Percentiles rank a stretch among this genome's conserved stretches.
Evolutionary conservation across 92 coral and sea anemone genomes (phyloP).

Genomic region (Zoanthus solanderi): DNA sequence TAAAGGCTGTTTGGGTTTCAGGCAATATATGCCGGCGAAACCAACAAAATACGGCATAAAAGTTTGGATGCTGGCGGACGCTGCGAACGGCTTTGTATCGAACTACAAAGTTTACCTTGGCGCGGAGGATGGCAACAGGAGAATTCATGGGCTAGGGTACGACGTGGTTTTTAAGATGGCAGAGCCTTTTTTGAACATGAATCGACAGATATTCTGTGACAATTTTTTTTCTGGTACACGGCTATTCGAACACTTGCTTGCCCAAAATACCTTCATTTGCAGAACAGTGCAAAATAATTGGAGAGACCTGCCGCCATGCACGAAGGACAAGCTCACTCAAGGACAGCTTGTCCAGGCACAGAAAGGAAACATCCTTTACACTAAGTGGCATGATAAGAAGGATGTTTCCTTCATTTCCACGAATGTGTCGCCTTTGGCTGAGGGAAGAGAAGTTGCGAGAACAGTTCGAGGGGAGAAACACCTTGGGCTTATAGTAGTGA

Average conservation of each 20-base stretch:
- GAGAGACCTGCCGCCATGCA: conserved; percentile 53
- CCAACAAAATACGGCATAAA: background rate
- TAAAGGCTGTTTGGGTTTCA: background rate
- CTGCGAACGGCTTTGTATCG: background rate
- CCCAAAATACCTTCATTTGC: conserved; percentile 49
- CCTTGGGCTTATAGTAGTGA: too few species aligned
- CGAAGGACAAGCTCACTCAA: conserved; percentile 52
- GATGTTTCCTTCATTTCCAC: conserved; percentile 49
- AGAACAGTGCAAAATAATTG: conserved; percentile 34
- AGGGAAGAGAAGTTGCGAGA: background rate
- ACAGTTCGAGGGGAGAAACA: background rate
- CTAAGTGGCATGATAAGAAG: conserved; percentile 55
- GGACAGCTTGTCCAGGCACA: conserved; percentile 48
- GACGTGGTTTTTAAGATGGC: conserved; percentile 53
- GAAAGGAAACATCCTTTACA: conserved; percentile 28
- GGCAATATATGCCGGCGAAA: background rate
- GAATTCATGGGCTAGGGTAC: conserved; percentile 36
- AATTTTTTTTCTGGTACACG: conserved; percentile 33
- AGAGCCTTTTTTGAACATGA: conserved; percentile 37
- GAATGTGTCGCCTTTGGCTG: conserved; percentile 28
- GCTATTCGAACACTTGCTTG: conserved; percentile 34
- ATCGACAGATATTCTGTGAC: conserved; percentile 41
- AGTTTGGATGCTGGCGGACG: conserved; percentile 1
- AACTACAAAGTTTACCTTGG: conserved; percentile 7
- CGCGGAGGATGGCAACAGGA: background rate